Conservation (phyloP, 1,140 invertebrate species). For the Drosophila athabasca region DNA sequence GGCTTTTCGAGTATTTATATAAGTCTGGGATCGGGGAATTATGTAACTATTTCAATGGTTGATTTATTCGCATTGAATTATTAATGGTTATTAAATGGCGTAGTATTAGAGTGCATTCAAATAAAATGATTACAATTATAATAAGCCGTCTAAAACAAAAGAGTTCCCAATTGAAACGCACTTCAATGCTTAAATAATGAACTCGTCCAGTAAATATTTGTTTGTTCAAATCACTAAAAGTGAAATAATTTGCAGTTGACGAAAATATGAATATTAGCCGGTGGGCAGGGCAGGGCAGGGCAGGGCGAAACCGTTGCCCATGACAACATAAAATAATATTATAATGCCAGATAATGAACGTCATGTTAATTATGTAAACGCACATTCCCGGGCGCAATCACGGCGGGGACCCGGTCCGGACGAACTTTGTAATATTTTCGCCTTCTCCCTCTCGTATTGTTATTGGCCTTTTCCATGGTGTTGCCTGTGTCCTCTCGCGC, state of each 20-base stretch:
- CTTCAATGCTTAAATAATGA: constrained; percentile 38
- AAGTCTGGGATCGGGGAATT: constrained; percentile 12
- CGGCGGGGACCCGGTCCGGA: background rate
- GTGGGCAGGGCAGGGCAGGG: background rate
- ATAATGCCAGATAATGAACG: constrained; percentile 64
- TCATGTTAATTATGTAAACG: constrained; percentile 71
- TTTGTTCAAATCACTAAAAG: constrained; percentile 64
- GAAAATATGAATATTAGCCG: constrained; percentile 39
- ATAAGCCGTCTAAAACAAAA: constrained; percentile 3
- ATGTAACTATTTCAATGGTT: constrained; percentile 20
- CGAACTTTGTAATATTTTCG: constrained; percentile 36
- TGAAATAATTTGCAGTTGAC: constrained; percentile 50
- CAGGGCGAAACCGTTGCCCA: background rate
- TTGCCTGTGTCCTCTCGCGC: background rate
- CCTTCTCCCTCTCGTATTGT: constrained; percentile 41
- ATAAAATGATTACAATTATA: constrained; percentile 1
- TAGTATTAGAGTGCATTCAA: constrained; percentile 1
- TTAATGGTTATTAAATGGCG: constrained; percentile 26
- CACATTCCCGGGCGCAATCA: constrained; percentile 13
- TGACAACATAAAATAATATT: constrained; percentile 40
- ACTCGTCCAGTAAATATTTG: constrained; percentile 56
- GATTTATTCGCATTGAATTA: constrained; percentile 7
- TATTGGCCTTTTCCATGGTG: constrained; percentile 52
- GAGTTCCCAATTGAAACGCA: background rate
- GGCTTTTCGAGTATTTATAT: constrained; percentile 24